Evolutionary conservation across 1,140 invertebrate genomes (phyloP).

Genomic region (Fopius arisanus): DNA sequence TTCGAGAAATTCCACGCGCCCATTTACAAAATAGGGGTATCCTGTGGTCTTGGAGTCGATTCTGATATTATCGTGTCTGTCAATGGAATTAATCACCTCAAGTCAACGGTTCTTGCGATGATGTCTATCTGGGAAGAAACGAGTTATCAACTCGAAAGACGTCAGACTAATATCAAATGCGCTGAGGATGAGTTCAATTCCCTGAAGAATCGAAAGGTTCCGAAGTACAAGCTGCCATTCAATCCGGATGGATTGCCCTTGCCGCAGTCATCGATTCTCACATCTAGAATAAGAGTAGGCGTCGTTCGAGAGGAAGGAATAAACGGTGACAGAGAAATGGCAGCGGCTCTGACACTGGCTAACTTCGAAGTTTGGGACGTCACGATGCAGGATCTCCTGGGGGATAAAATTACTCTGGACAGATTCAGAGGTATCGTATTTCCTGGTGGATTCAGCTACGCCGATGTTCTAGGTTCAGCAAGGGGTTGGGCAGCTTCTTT

Average conservation of each 20-base stretch:
- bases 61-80: slow-evolving; percentile 71
- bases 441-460: slow-evolving; percentile 98
- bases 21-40: slow-evolving; percentile 78
- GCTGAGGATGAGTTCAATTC: slow-evolving; percentile 80
- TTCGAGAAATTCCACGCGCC: slow-evolving; percentile 71
- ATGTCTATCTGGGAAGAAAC: slow-evolving; percentile 94
- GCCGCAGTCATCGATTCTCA: slow-evolving; percentile 48
- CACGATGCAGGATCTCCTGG: slow-evolving; percentile 88
- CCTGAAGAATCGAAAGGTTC: slow-evolving; percentile 66
- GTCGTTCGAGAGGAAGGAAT: slow-evolving; percentile 96
- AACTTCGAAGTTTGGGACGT: slow-evolving; percentile 94
- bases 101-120: slow-evolving; percentile 72
- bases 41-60: slow-evolving; percentile 72
- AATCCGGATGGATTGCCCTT: slow-evolving; percentile 70
- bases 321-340: slow-evolving; percentile 98
- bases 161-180: slow-evolving; percentile 83
- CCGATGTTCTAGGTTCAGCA: slow-evolving; percentile 94
- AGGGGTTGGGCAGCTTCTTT: slow-evolving; percentile 97
- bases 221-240: slow-evolving; percentile 75
- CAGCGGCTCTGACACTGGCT: slow-evolving; percentile 87
- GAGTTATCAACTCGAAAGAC: slow-evolving; percentile 86
- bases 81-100: slow-evolving; percentile 70
- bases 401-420: slow-evolving; percentile 75
- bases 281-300: slow-evolving; percentile 75
- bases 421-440: slow-evolving; percentile 90